Base-by-base conservation (phyloP, 1,140 invertebrate species). In the Hyposmocoma kahamanoa region DNA sequence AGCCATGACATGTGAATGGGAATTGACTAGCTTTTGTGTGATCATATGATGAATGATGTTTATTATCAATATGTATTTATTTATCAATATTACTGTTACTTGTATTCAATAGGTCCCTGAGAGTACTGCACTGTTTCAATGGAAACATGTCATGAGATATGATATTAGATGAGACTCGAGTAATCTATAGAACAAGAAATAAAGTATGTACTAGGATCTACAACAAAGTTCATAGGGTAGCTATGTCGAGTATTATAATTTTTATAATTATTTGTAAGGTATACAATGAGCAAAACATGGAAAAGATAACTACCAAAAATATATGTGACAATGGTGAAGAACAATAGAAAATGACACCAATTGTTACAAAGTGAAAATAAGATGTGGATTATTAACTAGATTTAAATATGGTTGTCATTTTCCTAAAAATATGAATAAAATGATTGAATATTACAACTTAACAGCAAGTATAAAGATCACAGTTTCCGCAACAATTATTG, bases 401-500 rank as follows among this genome's bases (percentile, higher is more conserved):
- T n/a, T n/a, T n/a, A n/a, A n/a, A n/a, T n/a, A n/a, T n/a, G n/a
- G n/a, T n/a, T n/a, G n/a, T n/a, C n/a, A n/a, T n/a, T n/a, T n/a
- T n/a, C n/a, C n/a, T n/a, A n/a, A n/a, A n/a, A n/a, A n/a, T n/a
- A n/a, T n/a, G n/a, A n/a, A n/a, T n/a, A n/a, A n/a, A n/a, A n/a
- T n/a, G n/a, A n/a, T n/a, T n/a, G n/a, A n/a, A 11, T 42, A 53
- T 30, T 52, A 59, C 36, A 61, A 57, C 38, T 56, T 56, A 63
- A 63, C 50, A 59, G 53, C 38, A 55, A 53, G 61, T 50, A 59
- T 63, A 47, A 61, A 63, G 60, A 67, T 67, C 64, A 64, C 61
- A 68, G 64, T 59, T 59, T 55, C 46, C 59, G 57, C 48, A 52
- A 62, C 39, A 49, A 11, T 18, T 26, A 58, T 43, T 62, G 47